Evolutionary conservation across 1,140 invertebrate genomes (phyloP).

Genomic region (Zophobas morio): DNA sequence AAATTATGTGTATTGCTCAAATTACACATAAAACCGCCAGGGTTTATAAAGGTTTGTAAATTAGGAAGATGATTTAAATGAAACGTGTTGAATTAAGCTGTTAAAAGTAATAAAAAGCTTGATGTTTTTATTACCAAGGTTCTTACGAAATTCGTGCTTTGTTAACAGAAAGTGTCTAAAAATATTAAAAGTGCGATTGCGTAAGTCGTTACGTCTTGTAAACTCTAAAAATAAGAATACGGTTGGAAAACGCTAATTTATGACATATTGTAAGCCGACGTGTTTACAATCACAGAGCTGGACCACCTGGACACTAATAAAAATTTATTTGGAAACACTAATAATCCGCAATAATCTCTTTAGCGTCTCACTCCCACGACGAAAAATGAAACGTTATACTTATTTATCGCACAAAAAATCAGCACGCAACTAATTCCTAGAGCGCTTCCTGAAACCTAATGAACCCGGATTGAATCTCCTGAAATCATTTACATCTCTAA

Average conservation of each 20-base stretch:
- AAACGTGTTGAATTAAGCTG: not conserved
- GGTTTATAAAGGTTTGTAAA: constrained; percentile 2
- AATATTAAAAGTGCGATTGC: not conserved
- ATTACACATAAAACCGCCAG: constrained; percentile 7
- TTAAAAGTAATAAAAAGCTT: not conserved
- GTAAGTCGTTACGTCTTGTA: not conserved
- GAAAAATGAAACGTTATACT: no score
- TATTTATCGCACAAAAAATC: no score
- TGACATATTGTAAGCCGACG: no score
- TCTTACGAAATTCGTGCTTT: no score
- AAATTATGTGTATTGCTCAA: constrained; percentile 25
- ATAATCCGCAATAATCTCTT: no score
- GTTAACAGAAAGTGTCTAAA: no score
- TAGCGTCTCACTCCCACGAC: no score
- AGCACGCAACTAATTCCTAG: not conserved
- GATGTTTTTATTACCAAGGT: not conserved
- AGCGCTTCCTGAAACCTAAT: not conserved
- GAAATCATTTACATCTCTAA: not conserved
- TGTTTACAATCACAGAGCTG: no score
- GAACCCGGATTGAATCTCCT: not conserved
- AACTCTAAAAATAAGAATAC: not conserved
- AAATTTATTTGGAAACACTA: not conserved
- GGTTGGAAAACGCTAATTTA: no score
- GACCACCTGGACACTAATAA: not conserved
- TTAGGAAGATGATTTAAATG: not conserved